phyloP scores from a whole-genome alignment of 1,140 invertebrate species.

The Psilanteris sp. region DNA sequence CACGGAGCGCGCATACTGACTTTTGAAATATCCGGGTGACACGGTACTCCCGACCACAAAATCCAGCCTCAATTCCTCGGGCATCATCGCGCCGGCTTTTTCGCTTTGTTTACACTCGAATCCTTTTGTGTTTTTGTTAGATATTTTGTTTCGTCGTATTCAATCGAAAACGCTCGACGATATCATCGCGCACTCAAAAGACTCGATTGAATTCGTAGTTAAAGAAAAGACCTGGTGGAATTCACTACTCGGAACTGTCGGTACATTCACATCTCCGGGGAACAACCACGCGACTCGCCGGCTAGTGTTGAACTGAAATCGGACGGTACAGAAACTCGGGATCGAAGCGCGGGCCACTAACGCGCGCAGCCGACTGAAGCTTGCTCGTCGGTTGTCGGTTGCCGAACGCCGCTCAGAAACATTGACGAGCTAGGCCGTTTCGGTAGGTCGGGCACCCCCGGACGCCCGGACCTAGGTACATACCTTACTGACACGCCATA shows the following conservation, averaged over 20 bases:
- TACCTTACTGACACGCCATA: constrained; percentile 4
- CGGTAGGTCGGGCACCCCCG: constrained; percentile 38
- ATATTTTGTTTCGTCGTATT: no score
- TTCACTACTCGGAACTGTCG: not conserved
- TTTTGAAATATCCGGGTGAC: constrained; percentile 77
- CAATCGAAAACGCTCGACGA: not conserved
- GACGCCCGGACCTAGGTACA: constrained; percentile 10
- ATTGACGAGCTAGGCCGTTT: constrained; percentile 35
- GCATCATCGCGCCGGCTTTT: constrained; percentile 55
- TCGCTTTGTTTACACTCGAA: not conserved
- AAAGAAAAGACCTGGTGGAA: not conserved
- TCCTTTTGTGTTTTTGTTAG: not conserved
- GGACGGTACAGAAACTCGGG: not conserved
- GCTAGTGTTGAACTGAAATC: constrained; percentile 61
- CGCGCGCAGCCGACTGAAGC: constrained; percentile 4
- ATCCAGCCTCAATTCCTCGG: constrained; percentile 67
- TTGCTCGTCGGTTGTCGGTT: not conserved
- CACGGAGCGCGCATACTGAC: constrained; percentile 78
- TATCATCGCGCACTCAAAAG: no score
- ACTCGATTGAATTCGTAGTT: no score
- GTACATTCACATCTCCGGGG: constrained; percentile 7
- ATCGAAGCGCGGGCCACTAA: not conserved
- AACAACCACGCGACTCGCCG: constrained; percentile 36
- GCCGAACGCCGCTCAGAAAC: constrained; percentile 11
- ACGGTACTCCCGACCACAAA: constrained; percentile 77